Evolutionary conservation across 2,888 invertebrate genomes (phyloP), one percentile per base, ranked within the genome.

Genomic region (Orthosia cruda): DNA sequence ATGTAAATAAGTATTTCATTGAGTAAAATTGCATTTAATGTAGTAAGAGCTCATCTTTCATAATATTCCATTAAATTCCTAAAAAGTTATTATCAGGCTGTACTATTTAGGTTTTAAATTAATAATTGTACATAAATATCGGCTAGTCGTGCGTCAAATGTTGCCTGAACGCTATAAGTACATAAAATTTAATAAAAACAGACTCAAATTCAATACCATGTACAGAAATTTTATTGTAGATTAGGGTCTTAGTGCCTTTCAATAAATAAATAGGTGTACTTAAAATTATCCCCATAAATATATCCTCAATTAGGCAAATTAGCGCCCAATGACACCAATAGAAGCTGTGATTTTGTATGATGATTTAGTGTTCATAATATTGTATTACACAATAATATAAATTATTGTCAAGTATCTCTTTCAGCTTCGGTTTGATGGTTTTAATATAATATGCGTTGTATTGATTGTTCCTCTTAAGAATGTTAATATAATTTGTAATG

Each of bases 171-270:
- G 89, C 84, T 88, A 72, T 89, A 88, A 88, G 87, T 88, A 88
- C 86, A 89, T 88, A 87, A 88, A 74, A 84, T 86, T 84, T 88
- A 83, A 88, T 86, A 81, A 61, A 40, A 61, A 84, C 86, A 87
- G 89, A 81, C 89, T 89, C 85, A 90, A 89, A 91, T 89, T 88
- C 88, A 90, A 87, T 88, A 87, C 89, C 86, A 83, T 93, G 93
- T 95, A 96, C 93, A 96, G 93, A 96, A 92, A 95, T 92, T 93
- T 87, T 94, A 95, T 94, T 75, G 94, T 96, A 96, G 95, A 91
- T 91, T 96, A 95, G 94, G 94, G 94, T 95, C 92, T 92, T 96
- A 96, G 96, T 96, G 96, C 96, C 96, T 96, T 96, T 92, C 92
- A 92, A 90, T 90, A 91, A 90, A 91, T 90, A 91, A 90, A 92